Conservation (phyloP, 2,888 invertebrate species). For the Chironomus tentans region DNA sequence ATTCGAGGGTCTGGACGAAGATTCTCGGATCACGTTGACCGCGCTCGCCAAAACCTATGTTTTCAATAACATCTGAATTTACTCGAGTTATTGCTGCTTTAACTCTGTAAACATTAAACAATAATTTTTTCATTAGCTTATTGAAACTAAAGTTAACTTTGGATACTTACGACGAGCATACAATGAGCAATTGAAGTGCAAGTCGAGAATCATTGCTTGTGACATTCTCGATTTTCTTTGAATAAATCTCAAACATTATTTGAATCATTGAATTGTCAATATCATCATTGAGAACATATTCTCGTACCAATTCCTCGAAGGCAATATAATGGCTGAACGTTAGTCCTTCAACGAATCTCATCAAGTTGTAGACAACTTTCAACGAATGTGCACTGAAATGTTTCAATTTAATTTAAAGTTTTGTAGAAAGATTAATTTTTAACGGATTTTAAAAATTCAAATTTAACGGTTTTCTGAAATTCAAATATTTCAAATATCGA, state of each 20-base stretch:
- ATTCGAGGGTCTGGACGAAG: constrained; percentile 36
- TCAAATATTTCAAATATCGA: too few relatives aligned
- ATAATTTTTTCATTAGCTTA: too few relatives aligned
- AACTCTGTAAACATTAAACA: constrained; percentile 36
- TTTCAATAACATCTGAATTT: constrained; percentile 65
- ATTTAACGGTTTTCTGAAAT: too few relatives aligned
- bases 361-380: constrained; percentile 51
- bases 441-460: neutral
- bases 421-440: neutral
- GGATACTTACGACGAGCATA: constrained; percentile 52
- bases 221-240: constrained; percentile 60
- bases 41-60: constrained; percentile 54
- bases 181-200: constrained; percentile 66
- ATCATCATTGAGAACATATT: constrained; percentile 51
- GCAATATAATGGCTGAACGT: constrained; percentile 52
- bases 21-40: constrained; percentile 38
- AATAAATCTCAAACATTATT: constrained; percentile 78
- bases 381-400: constrained; percentile 44
- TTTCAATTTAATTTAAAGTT: constrained; percentile 7
- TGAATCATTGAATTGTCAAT: constrained; percentile 50
- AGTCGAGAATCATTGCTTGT: constrained; percentile 61
- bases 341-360: constrained; percentile 46
- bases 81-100: constrained; percentile 52
- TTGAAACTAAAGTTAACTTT: too few relatives aligned
- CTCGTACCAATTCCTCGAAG: constrained; percentile 51